Base-by-base conservation (phyloP, 2,888 invertebrate species). In the Acanthoscelides obtectus region DNA sequence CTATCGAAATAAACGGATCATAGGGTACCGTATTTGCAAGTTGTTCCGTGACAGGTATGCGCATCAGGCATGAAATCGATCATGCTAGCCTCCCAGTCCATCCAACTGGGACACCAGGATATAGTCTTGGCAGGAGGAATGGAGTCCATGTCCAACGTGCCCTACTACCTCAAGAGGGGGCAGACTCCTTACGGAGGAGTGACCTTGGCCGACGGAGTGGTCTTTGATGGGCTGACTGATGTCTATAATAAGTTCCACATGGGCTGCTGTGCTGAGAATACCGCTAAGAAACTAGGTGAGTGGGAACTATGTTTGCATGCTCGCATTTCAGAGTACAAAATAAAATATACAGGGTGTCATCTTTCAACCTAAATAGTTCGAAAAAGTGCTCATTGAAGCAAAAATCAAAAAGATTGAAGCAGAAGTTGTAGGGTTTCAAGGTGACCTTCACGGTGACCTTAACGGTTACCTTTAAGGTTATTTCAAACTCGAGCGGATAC, bases 141-240 rank as follows among this genome's bases (percentile, higher is more conserved):
- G 98, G 99, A 99, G 87, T 98, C 97, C 71, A 99, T 99, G 99
- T 98, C 98, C 0, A 98, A 99, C 87, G 98, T 98, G 1, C 99
- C 99, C 0, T 99, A 91, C 86, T 99, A 98, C 85, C 84, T 99
- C 85, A 91, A 91, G 79, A 89, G 99, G 79, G 99, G 98, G 2
- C 91, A 92, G 79, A 94, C 95, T 17, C 90, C 95, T 6, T 99
- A 99, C 85, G 99, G 99, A 20, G 98, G 97, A 20, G 88, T 97
- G 74, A 90, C 90, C 78, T 85, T 94, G 67, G 86, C 89, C 86
- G 99, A 99, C 87, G 98, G 98, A n/a, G 96, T 99, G 78, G 94
- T 98, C 0, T 91, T 90, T 83, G 99, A 99, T 86, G 99, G 99
- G 0, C 84, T 99, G 20, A 97, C 96, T 66, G 99, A 99, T 88